Percentiles rank a stretch among this genome's conserved stretches.
Conservation (phyloP, 2,113 vertebrate species). For the Empidonax traillii region DNA sequence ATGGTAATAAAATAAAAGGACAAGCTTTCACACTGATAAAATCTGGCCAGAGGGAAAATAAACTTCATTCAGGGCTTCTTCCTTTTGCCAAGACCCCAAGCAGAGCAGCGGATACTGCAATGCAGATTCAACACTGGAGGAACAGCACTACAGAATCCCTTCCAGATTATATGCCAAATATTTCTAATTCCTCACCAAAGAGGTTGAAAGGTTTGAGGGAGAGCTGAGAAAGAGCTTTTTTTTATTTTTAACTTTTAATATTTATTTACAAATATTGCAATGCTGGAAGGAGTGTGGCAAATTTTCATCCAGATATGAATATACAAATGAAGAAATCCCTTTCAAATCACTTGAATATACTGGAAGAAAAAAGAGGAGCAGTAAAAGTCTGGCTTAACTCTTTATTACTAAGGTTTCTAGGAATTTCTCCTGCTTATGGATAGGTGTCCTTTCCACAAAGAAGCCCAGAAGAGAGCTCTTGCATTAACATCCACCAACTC, state of each 20-base stretch:
- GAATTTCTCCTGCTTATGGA: not conserved
- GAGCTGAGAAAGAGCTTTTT: not conserved
- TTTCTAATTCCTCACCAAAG: not conserved
- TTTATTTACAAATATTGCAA: not conserved
- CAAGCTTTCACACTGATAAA: not conserved
- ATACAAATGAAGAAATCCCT: not conserved
- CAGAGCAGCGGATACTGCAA: not conserved
- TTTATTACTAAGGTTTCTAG: not conserved
- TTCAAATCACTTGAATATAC: not conserved
- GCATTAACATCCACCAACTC: not conserved
- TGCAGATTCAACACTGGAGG: not conserved
- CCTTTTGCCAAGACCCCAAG: not conserved
- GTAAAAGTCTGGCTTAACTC: not conserved
- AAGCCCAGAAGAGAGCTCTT: not conserved
- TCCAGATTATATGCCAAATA: not conserved
- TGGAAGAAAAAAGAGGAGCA: not conserved
- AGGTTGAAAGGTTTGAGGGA: not conserved
- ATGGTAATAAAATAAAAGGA: not conserved
- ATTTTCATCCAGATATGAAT: not conserved
- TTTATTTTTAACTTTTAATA: not conserved
- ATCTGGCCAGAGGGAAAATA: not conserved
- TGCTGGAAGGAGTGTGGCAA: not conserved
- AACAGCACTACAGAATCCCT: not conserved
- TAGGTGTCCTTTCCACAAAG: not conserved
- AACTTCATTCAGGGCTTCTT: not conserved